Base-by-base conservation (phyloP, 2,113 vertebrate species). In the Carollia perspicillata region DNA sequence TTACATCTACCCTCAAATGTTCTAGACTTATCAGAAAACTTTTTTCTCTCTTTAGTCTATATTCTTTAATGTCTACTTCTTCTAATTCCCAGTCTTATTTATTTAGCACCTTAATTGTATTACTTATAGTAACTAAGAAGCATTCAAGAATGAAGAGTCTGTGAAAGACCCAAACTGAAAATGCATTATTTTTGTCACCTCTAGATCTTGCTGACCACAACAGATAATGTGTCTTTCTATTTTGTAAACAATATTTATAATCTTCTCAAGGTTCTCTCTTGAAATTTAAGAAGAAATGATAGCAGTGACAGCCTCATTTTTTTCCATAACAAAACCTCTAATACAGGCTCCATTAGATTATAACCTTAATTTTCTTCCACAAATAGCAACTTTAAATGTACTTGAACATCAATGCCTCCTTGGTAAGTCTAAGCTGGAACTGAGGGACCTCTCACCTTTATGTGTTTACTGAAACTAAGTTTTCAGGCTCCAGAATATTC, bases 171-270 rank as follows among this genome's bases (percentile, higher is more conserved):
- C 3, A 0, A 84, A 89, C 37, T 83, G 84, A 90, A 95, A 83
- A 9, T 49, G 44, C 49, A 66, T 11, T 49, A 33, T 42, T 80
- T 84, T 79, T 42, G 72, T 65, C 40, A 79, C 20, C 40, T 72
- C 58, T 69, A 71, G 42, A 66, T 77, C 78, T 53, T 88, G 47
- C 20, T 66, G 81, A 60, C 51, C 47, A 22, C 63, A 71, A 74
- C 6, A 88, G 90, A 85, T 74, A 80, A 81, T 9, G 35, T 14
- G 35, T 40, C 58, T 93, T 47, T 93, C 80, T 51, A 28, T 42
- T 94, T 89, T 78, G 72, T 49, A 74, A 90, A 53, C 88, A 93
- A 4, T 66, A 86, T 87, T 90, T 58, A 78, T 71, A 93, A 83
- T 79, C 78, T 69, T 94, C 53, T 63, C 60, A 63, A 63, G 28